Conservation (phyloP, 2,113 vertebrate genomes). For the Silurus meridionalis region DNA sequence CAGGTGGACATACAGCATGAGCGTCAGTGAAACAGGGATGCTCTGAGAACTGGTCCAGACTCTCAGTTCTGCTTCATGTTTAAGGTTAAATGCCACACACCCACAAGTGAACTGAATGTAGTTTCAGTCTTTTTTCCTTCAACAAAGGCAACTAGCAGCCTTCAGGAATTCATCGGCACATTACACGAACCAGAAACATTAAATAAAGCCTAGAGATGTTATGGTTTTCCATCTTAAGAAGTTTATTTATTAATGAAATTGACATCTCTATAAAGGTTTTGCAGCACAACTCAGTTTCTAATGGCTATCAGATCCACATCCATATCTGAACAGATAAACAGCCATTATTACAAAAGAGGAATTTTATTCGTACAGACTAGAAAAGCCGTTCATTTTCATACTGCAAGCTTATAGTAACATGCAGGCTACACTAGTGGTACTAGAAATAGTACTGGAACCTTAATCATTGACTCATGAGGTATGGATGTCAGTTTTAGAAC, state of each 20-base stretch:
- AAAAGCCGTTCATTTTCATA: slow-evolving; percentile 38
- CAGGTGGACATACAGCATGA: slow-evolving; percentile 2
- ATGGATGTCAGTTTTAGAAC: not conserved
- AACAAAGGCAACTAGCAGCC: not conserved
- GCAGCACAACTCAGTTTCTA: not conserved
- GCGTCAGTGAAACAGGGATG: not conserved
- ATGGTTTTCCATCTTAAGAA: slow-evolving; percentile 15
- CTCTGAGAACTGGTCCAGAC: not conserved
- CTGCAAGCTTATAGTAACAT: no score
- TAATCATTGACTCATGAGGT: no score
- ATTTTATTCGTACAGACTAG: slow-evolving; percentile 7
- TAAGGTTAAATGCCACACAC: slow-evolving; percentile 8
- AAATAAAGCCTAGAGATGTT: slow-evolving; percentile 10
- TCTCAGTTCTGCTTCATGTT: slow-evolving; percentile 1
- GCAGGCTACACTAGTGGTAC: not conserved
- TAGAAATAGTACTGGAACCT: not conserved
- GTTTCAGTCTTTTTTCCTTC: not conserved
- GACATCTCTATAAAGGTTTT: not conserved
- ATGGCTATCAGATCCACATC: slow-evolving; percentile 13
- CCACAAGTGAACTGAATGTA: slow-evolving; percentile 3
- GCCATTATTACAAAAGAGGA: not conserved
- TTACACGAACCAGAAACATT: not conserved
- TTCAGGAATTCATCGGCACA: not conserved
- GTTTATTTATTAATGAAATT: slow-evolving; percentile 5
- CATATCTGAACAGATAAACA: not conserved